phyloP scores from a whole-genome alignment of 1,140 invertebrate genomes.

The Euschistus heros region DNA sequence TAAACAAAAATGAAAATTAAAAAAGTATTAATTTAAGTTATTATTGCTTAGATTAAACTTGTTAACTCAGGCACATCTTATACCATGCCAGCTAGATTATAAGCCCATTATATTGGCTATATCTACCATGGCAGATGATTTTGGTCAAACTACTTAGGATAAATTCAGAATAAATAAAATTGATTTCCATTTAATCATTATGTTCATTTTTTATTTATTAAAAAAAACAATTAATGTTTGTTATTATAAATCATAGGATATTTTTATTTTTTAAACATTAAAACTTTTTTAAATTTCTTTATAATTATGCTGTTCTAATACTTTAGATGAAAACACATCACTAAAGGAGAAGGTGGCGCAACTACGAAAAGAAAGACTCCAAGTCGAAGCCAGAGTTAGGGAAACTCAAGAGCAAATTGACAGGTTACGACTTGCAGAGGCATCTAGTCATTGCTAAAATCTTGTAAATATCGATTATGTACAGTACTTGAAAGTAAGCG shows the following conservation, averaged over 20 bases:
- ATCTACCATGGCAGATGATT: no score
- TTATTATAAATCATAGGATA: no score
- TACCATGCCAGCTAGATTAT: no score
- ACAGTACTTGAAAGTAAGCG: neutral
- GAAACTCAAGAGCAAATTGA: constrained; percentile 29
- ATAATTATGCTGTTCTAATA: neutral
- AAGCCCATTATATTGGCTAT: no score
- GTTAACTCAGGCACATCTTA: no score
- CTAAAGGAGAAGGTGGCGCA: constrained; percentile 27
- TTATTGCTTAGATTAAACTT: no score
- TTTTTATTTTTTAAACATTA: neutral
- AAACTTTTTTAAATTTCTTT: neutral
- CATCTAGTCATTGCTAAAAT: constrained; percentile 12
- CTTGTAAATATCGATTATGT: constrained; percentile 1
- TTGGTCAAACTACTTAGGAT: no score
- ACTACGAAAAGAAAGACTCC: constrained; percentile 26
- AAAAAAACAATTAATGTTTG: neutral
- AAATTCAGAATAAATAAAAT: no score
- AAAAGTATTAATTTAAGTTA: no score
- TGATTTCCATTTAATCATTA: no score
- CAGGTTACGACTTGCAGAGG: constrained; percentile 21
- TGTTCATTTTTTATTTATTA: no score
- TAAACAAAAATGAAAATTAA: no score
- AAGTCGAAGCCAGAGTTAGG: constrained; percentile 27
- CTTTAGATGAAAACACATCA: constrained; percentile 23